A percentile compares a stretch with the other conserved stretches of the same genome.
phyloP scores from a whole-genome alignment of 2,888 invertebrate species.

The Baronia brevicornis region DNA sequence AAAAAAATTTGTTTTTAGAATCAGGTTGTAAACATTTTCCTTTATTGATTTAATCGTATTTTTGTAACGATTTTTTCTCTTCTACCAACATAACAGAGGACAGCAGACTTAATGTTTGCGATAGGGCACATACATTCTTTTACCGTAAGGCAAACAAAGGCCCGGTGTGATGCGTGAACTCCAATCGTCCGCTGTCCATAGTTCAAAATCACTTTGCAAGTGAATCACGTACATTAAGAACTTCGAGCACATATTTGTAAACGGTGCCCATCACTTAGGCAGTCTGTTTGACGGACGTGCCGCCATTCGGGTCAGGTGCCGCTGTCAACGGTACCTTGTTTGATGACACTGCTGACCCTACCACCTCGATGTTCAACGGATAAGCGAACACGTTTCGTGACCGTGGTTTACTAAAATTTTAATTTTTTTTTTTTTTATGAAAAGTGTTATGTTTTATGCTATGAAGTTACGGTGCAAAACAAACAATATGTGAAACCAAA shows the following conservation, averaged over 20 bases:
- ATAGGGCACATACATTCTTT: conserved; percentile 1
- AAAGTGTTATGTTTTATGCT: no score
- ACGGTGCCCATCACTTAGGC: conserved; percentile 67
- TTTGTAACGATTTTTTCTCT: no score
- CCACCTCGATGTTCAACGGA: conserved; percentile 24
- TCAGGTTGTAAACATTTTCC: no score
- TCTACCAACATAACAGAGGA: no score
- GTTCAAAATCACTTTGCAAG: conserved; percentile 17
- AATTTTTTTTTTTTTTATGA: not conserved
- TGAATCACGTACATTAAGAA: conserved; percentile 31
- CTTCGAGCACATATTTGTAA: conserved; percentile 46
- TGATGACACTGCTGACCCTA: conserved; percentile 65
- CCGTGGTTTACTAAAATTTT: not conserved
- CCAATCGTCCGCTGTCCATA: not conserved
- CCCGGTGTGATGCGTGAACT: conserved; percentile 4
- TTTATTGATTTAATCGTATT: no score
- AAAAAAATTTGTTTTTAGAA: no score
- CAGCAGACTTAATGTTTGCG: no score
- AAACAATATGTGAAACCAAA: no score
- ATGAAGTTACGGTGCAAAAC: no score
- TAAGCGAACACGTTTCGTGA: conserved; percentile 19
- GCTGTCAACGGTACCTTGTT: conserved; percentile 66
- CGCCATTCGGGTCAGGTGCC: conserved; percentile 61
- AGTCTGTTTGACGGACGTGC: conserved; percentile 56
- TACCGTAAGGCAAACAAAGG: conserved; percentile 9